Conservation (phyloP, 2,888 invertebrate genomes). For the Uropetala carovei region DNA sequence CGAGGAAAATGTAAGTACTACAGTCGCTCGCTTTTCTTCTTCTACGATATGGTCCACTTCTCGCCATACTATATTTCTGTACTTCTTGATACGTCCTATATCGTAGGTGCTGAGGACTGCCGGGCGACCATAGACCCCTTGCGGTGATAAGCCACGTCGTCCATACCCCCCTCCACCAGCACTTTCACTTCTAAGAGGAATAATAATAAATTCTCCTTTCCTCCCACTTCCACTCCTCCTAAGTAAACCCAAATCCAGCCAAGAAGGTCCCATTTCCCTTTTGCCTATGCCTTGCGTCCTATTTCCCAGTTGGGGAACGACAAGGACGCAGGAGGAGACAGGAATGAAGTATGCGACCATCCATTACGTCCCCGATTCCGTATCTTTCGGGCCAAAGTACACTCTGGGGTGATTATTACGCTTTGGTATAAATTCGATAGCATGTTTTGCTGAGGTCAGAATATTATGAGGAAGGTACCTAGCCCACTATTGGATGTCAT, state of each 20-base stretch:
- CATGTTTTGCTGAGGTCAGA: too few species aligned
- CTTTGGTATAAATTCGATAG: too few species aligned
- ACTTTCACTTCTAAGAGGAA: not conserved
- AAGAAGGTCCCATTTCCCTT: too few species aligned
- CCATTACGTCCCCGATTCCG: too few species aligned
- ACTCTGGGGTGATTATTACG: too few species aligned
- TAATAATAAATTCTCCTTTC: not conserved
- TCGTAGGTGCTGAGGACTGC: not conserved
- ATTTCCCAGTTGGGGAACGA: not conserved
- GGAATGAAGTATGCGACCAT: too few species aligned
- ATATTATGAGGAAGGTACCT: too few species aligned
- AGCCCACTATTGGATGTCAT: too few species aligned
- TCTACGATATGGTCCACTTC: not conserved
- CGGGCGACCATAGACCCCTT: not conserved
- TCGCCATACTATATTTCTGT: not conserved
- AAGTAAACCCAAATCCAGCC: not conserved
- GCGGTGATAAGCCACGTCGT: constrained; percentile 13
- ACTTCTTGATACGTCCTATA: not conserved
- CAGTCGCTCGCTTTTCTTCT: too few species aligned
- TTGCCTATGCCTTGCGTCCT: not conserved
- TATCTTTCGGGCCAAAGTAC: too few species aligned
- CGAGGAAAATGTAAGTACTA: too few species aligned
- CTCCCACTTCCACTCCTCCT: not conserved
- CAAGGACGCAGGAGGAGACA: not conserved
- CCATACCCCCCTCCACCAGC: not conserved